Percentiles rank a stretch among this genome's conserved stretches.
phyloP scores from a whole-genome alignment of 2,113 vertebrate species.

The Fregetta grallaria region DNA sequence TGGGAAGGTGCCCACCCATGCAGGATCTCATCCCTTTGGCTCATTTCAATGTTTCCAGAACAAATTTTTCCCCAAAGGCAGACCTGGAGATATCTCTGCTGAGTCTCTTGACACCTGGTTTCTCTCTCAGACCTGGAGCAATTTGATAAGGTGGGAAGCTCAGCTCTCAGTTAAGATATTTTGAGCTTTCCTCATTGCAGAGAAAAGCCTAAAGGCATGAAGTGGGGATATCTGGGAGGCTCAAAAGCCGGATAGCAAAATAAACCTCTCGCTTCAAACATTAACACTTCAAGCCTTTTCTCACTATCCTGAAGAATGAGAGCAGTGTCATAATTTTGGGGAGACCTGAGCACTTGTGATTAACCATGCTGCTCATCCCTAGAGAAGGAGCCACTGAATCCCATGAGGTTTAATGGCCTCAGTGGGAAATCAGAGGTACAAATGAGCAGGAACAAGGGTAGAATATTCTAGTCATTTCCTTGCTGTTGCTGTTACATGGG shows the following conservation, averaged over 20 bases:
- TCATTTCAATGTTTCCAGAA: not conserved
- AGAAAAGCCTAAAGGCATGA: conserved; percentile 58
- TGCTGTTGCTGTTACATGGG: not conserved
- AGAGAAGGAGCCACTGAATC: not conserved
- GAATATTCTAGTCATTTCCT: not conserved
- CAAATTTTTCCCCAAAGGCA: conserved; percentile 9
- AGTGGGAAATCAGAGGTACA: conserved; percentile 1
- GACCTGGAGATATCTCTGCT: not conserved
- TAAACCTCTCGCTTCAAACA: conserved; percentile 36
- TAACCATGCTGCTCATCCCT: not conserved
- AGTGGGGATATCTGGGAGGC: conserved; percentile 25
- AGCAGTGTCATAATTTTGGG: not conserved
- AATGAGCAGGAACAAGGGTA: not conserved
- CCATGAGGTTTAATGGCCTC: not conserved
- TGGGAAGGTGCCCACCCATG: not conserved
- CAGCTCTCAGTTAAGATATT: conserved; percentile 15
- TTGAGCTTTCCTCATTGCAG: not conserved
- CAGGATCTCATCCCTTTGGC: not conserved
- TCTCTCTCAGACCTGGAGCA: conserved; percentile 24
- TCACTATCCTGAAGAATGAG: not conserved
- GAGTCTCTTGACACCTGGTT: not conserved
- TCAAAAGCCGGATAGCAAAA: conserved; percentile 7
- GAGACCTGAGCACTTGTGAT: not conserved
- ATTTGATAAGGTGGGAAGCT: conserved; percentile 53
- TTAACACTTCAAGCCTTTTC: conserved; percentile 29